These are phyloP conservation scores for Podargus strigoides DNA, from an alignment of 2,797 vertebrate species.

Conservation along the genomic window DNA sequence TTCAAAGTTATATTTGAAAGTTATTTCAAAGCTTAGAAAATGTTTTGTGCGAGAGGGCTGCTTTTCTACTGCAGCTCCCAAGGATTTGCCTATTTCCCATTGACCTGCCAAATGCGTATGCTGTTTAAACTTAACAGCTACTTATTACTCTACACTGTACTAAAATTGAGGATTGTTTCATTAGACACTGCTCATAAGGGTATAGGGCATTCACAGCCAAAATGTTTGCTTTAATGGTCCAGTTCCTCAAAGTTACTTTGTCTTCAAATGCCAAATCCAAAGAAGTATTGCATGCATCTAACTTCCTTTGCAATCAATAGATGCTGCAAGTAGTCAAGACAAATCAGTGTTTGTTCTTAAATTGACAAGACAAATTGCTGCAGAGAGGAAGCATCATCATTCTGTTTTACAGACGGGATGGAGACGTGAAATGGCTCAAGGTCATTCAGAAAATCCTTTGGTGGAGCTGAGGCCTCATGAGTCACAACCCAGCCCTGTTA, in stretches of 20 bases:
- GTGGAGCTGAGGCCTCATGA: not conserved
- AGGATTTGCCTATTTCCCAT: not conserved
- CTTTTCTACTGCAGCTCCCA: not conserved
- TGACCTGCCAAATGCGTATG: fast-evolving
- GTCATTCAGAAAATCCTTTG: not conserved
- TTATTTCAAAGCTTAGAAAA: not conserved
- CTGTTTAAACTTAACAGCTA: not conserved
- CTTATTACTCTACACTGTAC: not conserved
- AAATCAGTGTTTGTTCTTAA: conserved; percentile 21
- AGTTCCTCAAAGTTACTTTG: conserved; percentile 27
- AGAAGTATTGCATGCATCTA: not conserved
- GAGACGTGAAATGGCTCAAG: not conserved
- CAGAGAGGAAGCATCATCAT: not conserved
- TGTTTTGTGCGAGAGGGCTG: not conserved
- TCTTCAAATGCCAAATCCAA: not conserved
- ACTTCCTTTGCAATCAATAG: not conserved
- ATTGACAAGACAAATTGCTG: conserved; percentile 23
- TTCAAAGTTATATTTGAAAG: not conserved
- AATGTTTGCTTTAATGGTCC: conserved; percentile 2
- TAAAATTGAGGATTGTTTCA: not conserved
- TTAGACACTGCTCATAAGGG: not conserved
- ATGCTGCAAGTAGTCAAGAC: not conserved
- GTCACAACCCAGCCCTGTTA: not conserved
- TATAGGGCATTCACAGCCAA: not conserved
- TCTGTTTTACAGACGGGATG: not conserved